Evolutionary conservation across 2,113 vertebrate species (phyloP).

Genomic region (Orthonyx spaldingii): DNA sequence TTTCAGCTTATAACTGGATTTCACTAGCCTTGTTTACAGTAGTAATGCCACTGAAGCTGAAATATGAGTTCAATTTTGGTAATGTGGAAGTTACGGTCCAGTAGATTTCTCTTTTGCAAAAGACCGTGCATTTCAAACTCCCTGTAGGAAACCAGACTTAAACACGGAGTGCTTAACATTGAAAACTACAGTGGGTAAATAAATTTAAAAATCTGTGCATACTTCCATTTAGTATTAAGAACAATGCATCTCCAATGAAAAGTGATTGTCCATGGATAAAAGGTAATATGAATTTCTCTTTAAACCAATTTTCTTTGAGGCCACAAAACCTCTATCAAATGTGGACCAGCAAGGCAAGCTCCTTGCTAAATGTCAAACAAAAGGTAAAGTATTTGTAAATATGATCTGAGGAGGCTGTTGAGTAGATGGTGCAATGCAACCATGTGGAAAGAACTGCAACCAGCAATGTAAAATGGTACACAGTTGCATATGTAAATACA

Average conservation of each 20-base stretch:
- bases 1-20: not conserved
- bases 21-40: not conserved
- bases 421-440: not conserved
- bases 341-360: not conserved
- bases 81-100: not conserved
- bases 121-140: not conserved
- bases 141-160: not conserved
- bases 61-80: not conserved
- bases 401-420: not conserved
- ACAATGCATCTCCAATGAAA: not conserved
- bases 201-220: not conserved
- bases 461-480: not conserved
- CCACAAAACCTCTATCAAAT: not conserved
- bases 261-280: not conserved
- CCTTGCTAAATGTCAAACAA: not conserved
- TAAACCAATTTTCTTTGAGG: not conserved
- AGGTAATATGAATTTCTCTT: not conserved
- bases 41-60: not conserved
- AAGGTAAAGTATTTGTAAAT: not conserved
- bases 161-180: not conserved
- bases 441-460: not conserved
- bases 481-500: rapidly evolving
- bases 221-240: not conserved
- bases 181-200: not conserved
- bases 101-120: not conserved